Evolutionary conservation across 2,888 invertebrate genomes (phyloP).

Genomic region (Rhagium mordax): DNA sequence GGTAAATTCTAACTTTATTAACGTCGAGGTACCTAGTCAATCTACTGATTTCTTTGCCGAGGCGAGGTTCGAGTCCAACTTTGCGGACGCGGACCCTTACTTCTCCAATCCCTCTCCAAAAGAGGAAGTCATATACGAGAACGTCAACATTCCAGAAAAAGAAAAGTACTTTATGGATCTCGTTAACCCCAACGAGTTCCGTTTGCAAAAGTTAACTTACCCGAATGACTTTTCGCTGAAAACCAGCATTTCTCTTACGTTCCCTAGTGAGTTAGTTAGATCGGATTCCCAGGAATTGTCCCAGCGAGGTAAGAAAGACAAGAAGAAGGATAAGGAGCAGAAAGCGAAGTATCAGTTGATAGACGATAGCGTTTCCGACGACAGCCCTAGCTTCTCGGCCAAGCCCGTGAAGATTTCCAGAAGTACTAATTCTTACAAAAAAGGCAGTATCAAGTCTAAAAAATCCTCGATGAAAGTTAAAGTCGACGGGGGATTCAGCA

Average conservation of each 20-base stretch:
- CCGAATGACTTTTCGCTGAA: not conserved
- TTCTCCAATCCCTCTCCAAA: constrained; percentile 41
- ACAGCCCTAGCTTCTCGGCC: constrained; percentile 52
- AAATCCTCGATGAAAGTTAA: constrained; percentile 58
- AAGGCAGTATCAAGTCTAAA: constrained; percentile 61
- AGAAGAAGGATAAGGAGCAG: constrained; percentile 66
- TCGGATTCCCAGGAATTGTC: constrained; percentile 38
- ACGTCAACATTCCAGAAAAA: constrained; percentile 52
- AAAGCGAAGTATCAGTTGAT: constrained; percentile 73
- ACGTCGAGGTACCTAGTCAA: constrained; percentile 54
- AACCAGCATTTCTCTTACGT: not conserved
- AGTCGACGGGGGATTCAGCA: constrained; percentile 77
- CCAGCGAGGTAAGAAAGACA: constrained; percentile 58
- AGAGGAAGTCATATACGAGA: constrained; percentile 55
- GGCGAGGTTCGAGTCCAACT: constrained; percentile 62
- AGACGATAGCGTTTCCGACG: constrained; percentile 69
- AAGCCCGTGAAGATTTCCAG: constrained; percentile 63
- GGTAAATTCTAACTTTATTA: constrained; percentile 62
- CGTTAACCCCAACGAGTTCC: constrained; percentile 30
- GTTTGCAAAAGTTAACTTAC: constrained; percentile 31
- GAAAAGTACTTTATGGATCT: constrained; percentile 39
- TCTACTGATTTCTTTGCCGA: constrained; percentile 40
- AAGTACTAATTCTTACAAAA: constrained; percentile 57
- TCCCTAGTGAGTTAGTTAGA: constrained; percentile 9
- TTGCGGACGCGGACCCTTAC: constrained; percentile 50